Base-by-base conservation (phyloP, 2,797 vertebrate genomes). In the Clamator glandarius region DNA sequence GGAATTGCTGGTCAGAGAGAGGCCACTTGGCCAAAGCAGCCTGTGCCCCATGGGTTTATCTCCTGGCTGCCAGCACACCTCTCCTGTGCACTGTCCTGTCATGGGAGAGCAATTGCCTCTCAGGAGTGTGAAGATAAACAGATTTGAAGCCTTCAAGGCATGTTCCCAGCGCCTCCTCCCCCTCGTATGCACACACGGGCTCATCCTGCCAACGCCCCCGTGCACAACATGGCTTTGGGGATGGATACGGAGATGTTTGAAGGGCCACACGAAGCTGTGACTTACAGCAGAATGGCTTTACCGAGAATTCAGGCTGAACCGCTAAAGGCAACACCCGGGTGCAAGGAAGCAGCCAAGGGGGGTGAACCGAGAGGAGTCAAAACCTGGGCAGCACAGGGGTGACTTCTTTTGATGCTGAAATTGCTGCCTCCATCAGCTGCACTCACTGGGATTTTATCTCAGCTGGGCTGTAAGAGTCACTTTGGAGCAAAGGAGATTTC, bases 101-200 rank as follows among this genome's bases (percentile, higher is more conserved):
- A 96, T 2, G 1, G 72, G 93, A 97, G 96, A 97, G 92, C 7
- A 92, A 98, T 97, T n/a, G 46, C 92, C 79, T 90, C 96, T 96
- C 94, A 42, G 58, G 94, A 97, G 97, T 97, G 97, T 97, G 96
- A 98, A 97, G 97, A 98, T 97, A 97, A 98, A 97, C 97, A 97
- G 97, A 97, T 97, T 89, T 87, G 95, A 95, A 93, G 85, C 82
- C 96, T 96, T 93, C 94, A 95, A 95, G 93, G 96, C 94, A 95
- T 83, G 84, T 97, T 97, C 94, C 93, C 96, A 96, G 91, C 95
- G 85, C 93, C 87, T 96, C 95, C 88, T 91, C 95, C 90, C 91
- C 85, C 92, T 72, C 85, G 87, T 44, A 64, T 3, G 69, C 93
- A 93, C 69, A 33, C 69, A 33, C 77, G 90, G 74, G 58, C 79